Percentiles rank a stretch among this genome's conserved stretches.
phyloP scores from a whole-genome alignment of 2,113 vertebrate species.

The Malurus alboscapulatus region DNA sequence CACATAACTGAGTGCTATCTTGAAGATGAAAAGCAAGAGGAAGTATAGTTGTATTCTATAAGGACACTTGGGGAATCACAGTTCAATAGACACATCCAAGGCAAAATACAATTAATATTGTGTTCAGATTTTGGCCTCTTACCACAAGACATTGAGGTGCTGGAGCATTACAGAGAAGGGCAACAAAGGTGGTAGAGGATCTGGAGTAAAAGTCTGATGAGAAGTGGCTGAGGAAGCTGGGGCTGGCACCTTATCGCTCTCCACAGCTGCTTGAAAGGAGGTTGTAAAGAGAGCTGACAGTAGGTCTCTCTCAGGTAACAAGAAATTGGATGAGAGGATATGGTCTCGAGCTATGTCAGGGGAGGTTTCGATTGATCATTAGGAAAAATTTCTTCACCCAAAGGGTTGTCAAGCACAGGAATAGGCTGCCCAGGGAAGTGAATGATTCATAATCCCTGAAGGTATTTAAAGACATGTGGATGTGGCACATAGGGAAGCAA shows the following conservation, averaged over 20 bases:
- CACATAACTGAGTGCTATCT: background rate
- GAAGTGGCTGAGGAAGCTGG: background rate
- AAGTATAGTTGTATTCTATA: background rate
- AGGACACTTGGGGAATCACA: background rate
- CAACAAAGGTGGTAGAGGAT: background rate
- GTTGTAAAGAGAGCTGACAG: background rate
- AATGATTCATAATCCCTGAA: background rate
- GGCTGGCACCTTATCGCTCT: background rate
- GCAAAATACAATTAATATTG: background rate
- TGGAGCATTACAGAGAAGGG: background rate
- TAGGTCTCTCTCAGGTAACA: background rate
- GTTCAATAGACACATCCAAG: background rate
- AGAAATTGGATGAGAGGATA: background rate
- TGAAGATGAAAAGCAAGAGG: background rate
- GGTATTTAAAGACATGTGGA: background rate
- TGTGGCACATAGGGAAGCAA: accelerated
- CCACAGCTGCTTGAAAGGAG: background rate
- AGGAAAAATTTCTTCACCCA: background rate
- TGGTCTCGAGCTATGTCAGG: background rate
- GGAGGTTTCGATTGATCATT: background rate
- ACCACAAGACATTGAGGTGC: background rate
- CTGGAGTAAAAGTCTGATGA: background rate
- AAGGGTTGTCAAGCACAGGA: background rate
- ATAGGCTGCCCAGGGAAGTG: background rate
- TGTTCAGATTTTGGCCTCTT: background rate